Evolutionary conservation across 2,888 invertebrate genomes (phyloP), one percentile per base, ranked within the genome.

Genomic region (Ernsta delagoae): DNA sequence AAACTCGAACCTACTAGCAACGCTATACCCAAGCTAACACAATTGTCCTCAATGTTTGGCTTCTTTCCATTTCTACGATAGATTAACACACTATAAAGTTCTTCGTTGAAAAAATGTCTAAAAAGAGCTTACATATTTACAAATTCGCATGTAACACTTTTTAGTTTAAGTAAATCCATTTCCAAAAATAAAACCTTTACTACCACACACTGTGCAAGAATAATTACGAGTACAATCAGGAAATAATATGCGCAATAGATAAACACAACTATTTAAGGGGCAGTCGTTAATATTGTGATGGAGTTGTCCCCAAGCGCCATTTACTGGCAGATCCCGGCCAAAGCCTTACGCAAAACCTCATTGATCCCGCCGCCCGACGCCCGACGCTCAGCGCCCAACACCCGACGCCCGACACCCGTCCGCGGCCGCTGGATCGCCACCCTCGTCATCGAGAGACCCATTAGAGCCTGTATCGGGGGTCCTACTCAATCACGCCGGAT

Each of bases 401-500:
- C 24, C 24, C 24, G n/a, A n/a, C n/a, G n/a, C n/a, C n/a, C n/a
- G 65, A 59, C 70, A 62, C 74, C 74, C 63, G 62, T 62, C 54
- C 54, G 6, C 54, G 24, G 11, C 54, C 54, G 34, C 8, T 34
- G 54, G 54, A 56, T 70, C 76, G 75, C 74, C 70, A 71, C 76
- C 74, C 75, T 71, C 73, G 77, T 79, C 82, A 80, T 81, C 81
- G 78, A 78, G 83, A 80, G 85, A 80, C 75, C 86, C 86, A 88
- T 90, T 88, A 89, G 82, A 85, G 82, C 81, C 81, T 86, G 85
- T 88, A 89, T 86, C 86, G 85, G 85, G 82, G 73, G 75, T 76
- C 80, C 82, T 83, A 83, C 87, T 90, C 89, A 89, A 90, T 89
- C 89, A 88, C 84, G 82, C 76, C 88, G 86, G 86, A 89, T 77